A percentile compares a stretch with the other conserved stretches of the same genome.
Conservation (phyloP, 2,797 vertebrate genomes). For the Sebastes oblongus region DNA sequence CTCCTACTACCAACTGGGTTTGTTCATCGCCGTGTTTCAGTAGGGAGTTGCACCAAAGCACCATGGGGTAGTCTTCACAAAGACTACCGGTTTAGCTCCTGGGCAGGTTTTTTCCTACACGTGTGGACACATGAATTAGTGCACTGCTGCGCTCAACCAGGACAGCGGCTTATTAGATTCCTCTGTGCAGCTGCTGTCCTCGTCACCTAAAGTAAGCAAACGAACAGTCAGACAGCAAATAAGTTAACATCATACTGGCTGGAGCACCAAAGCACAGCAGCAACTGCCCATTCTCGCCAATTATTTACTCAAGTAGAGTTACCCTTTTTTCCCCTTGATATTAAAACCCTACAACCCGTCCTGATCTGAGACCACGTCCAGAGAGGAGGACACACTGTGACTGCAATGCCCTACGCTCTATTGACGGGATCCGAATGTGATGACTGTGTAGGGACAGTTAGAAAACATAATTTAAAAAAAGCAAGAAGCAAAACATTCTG, state of each 20-base stretch:
- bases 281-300: slow-evolving; percentile 17
- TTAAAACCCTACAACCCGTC: slow-evolving; percentile 24
- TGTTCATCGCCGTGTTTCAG: slow-evolving; percentile 53
- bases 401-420: slow-evolving; percentile 8
- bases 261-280: slow-evolving; percentile 68
- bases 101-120: slow-evolving; percentile 14
- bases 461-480: not conserved
- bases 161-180: slow-evolving; percentile 46
- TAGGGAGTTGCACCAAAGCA: slow-evolving; percentile 76
- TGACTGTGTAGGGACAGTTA: slow-evolving; percentile 29
- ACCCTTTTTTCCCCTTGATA: slow-evolving; percentile 18
- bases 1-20: slow-evolving; percentile 35
- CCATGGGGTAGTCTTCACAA: slow-evolving; percentile 54
- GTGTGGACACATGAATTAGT: slow-evolving; percentile 29
- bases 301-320: slow-evolving; percentile 25
- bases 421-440: slow-evolving; percentile 31
- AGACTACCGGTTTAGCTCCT: slow-evolving; percentile 47
- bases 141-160: slow-evolving; percentile 55
- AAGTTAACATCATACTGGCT: slow-evolving; percentile 40
- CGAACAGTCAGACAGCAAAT: slow-evolving; percentile 46
- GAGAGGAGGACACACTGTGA: slow-evolving; percentile 17
- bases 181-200: slow-evolving; percentile 27
- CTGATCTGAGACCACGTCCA: slow-evolving; percentile 29
- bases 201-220: slow-evolving; percentile 26
- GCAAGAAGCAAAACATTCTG: slow-evolving; percentile 71